Base-by-base conservation (phyloP, 2,113 vertebrate species). In the Tiliqua scincoides region DNA sequence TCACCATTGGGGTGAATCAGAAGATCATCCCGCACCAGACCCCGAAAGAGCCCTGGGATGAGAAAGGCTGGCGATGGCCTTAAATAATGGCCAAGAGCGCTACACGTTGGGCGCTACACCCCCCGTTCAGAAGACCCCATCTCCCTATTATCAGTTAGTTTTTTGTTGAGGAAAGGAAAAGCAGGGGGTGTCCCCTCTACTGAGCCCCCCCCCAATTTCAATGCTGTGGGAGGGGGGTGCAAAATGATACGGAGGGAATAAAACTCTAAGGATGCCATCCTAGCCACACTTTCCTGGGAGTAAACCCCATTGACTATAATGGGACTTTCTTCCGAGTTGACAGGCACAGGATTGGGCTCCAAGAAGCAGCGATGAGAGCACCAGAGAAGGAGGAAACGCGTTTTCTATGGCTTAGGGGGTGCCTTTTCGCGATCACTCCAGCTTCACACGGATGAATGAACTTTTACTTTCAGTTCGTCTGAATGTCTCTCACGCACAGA, bases 381-480 rank as follows among this genome's bases (percentile, higher is more conserved):
- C 54, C 70, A n/a, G 23, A 15, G 27, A 7, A 20, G 40, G 62
- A n/a, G 65, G 63, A 78, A n/a, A 17, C 7, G 27, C 11, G 52
- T 25, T 20, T n/a, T 43, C 20, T 25, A 43, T 35, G 9, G 40
- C 68, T 72, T 21, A 61, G 9, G 85, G n/a, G 27, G 70, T 11
- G 67, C 20, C 59, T 10, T 10, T 30, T 5, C 12, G 63, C 27
- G 48, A n/a, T 17, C 71, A 52, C 35, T 70, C 85, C 32, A 20
- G 40, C 62, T 57, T 43, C 32, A 3, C 3, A 59, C 71, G 32
- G 35, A 76, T 82, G 72, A 71, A 74, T 57, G 80, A 48, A 83
- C 80, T 83, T 87, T 87, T 78, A n/a, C 86, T 87, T 82, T 87
- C 86, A 48, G 48, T 87, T 70, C 21, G 40, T 21, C 12, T 35